phyloP scores from a whole-genome alignment of 2,888 invertebrate genomes.

The Cataglyphis altisquamis region DNA sequence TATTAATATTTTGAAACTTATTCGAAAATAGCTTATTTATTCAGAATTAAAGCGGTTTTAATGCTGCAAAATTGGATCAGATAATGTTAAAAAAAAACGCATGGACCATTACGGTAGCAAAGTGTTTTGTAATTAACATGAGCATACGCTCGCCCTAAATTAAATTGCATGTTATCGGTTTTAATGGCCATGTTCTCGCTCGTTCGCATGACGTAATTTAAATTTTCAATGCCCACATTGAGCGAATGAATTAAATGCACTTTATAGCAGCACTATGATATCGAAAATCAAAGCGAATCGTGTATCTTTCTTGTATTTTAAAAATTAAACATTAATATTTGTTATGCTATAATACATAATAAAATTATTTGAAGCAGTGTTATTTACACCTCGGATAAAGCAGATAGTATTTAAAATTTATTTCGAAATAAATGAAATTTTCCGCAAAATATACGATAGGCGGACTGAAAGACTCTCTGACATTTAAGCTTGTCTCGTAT shows the following conservation, averaged over 20 bases:
- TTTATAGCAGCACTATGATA: constrained; percentile 19
- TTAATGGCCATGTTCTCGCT: constrained; percentile 32
- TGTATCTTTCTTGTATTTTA: background rate
- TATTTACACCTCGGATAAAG: background rate
- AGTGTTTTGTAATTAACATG: constrained; percentile 52
- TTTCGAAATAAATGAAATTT: constrained; percentile 9
- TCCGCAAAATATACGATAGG: background rate
- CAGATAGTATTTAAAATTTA: constrained; percentile 25
- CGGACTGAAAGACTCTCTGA: background rate
- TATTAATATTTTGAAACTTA: background rate
- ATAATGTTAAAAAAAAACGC: background rate
- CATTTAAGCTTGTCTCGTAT: constrained; percentile 20
- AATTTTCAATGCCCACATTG: constrained; percentile 14
- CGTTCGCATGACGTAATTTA: constrained; percentile 32
- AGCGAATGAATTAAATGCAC: constrained; percentile 26
- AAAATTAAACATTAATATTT: background rate
- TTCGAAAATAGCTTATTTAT: constrained; percentile 8
- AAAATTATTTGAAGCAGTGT: background rate
- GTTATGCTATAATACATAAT: background rate
- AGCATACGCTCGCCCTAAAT: constrained; percentile 39
- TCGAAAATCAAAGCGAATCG: constrained; percentile 23
- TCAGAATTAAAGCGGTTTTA: background rate
- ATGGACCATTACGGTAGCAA: constrained; percentile 27
- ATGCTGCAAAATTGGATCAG: background rate
- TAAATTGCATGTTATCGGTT: constrained; percentile 52